Percentiles rank a stretch among this genome's conserved stretches.
phyloP scores from a whole-genome alignment of 1,140 invertebrate species.

The Yoshiicerus persimilis region DNA sequence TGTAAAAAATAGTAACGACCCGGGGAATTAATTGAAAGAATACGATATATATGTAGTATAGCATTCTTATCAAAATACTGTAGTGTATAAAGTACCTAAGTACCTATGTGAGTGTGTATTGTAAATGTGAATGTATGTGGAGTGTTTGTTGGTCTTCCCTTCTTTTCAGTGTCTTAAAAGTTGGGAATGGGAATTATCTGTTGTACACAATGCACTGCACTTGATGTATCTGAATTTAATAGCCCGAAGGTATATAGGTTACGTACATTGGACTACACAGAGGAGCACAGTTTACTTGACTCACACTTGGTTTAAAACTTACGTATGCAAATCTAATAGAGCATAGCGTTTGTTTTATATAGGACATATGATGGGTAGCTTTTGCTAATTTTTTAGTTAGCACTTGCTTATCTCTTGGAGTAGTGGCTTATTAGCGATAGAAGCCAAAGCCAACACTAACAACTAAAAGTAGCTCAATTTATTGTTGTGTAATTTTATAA shows the following conservation, averaged over 20 bases:
- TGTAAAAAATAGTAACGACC: no score
- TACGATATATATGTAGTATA: no score
- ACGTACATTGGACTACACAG: neutral
- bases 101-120: neutral
- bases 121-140: neutral
- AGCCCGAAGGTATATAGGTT: neutral
- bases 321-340: constrained; percentile 6
- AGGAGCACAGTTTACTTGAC: neutral
- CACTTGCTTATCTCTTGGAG: neutral
- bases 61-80: no score
- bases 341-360: neutral
- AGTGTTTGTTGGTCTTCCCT: neutral
- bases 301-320: neutral
- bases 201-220: neutral
- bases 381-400: neutral
- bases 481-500: neutral
- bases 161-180: neutral
- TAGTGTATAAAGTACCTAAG: no score
- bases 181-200: neutral
- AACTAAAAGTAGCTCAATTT: neutral
- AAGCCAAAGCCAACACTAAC: neutral
- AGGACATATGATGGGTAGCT: neutral
- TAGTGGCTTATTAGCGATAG: neutral
- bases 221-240: neutral
- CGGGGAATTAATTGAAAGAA: no score